Evolutionary conservation across 1,140 invertebrate genomes (phyloP).

Genomic region (Drosophila nannoptera): DNA sequence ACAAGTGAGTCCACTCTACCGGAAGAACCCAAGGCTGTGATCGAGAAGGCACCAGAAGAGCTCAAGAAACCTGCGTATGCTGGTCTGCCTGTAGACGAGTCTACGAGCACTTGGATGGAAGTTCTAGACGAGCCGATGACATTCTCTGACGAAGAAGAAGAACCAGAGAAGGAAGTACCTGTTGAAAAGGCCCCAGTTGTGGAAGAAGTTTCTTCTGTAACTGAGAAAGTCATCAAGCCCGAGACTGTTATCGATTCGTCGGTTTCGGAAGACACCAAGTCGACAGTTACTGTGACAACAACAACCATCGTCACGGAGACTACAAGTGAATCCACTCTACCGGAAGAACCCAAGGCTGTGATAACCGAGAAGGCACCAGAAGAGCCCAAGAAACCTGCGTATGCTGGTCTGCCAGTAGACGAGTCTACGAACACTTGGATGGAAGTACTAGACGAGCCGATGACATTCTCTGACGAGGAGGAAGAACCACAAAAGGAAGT

Average conservation of each 20-base stretch:
- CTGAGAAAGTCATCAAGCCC: too few species aligned
- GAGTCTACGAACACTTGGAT: not conserved
- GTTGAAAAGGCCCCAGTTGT: too few species aligned
- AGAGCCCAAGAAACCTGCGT: not conserved
- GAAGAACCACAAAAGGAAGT: conserved; percentile 38
- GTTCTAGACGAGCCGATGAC: conserved; percentile 80
- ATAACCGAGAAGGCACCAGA: not conserved
- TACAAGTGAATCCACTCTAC: not conserved
- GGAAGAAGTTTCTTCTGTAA: too few species aligned
- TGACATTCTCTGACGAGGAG: too few species aligned
- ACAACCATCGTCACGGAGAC: not conserved
- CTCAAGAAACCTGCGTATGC: too few species aligned
- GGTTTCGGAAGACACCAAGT: not conserved
- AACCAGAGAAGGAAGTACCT: too few species aligned
- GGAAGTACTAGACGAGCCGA: too few species aligned
- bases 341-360: not conserved
- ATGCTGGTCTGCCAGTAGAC: not conserved
- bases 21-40: not conserved
- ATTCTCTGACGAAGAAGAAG: too few species aligned
- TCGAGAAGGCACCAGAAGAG: conserved; percentile 11
- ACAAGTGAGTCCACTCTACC: not conserved
- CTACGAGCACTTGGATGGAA: too few species aligned
- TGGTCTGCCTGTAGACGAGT: too few species aligned
- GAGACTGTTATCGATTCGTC: not conserved
- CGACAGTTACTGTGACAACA: not conserved